Percentiles rank a stretch among this genome's conserved stretches.
phyloP scores from a whole-genome alignment of 2,113 vertebrate genomes.

The Channa argus region DNA sequence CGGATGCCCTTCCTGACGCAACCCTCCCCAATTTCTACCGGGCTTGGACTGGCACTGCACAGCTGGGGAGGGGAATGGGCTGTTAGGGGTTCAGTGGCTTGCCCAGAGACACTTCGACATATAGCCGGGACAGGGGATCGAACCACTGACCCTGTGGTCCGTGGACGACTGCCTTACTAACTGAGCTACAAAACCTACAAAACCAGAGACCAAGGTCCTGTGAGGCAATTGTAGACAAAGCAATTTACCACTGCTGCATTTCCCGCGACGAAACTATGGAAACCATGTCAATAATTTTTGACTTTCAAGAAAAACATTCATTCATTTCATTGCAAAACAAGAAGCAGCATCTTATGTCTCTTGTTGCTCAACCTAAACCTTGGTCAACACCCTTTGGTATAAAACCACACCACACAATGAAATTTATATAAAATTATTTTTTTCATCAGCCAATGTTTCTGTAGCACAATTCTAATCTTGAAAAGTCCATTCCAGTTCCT shows the following conservation, averaged over 20 bases:
- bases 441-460: conserved; percentile 6
- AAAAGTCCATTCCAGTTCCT: background rate
- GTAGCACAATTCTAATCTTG: conserved; percentile 2
- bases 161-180: no score
- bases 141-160: no score
- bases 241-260: conserved; percentile 8
- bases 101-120: no score
- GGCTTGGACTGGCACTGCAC: no score
- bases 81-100: no score
- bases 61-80: no score
- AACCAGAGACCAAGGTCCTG: conserved; percentile 1
- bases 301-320: no score
- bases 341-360: conserved; percentile 4
- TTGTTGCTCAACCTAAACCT: conserved; percentile 15
- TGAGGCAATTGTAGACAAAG: conserved; percentile 7
- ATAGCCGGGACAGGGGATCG: no score
- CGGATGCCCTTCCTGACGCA: no score
- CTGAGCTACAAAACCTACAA: conserved; percentile 2
- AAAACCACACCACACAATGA: conserved; percentile 4
- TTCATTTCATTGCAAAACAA: no score
- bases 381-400: conserved; percentile 2
- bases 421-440: background rate
- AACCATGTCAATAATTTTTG: conserved; percentile 25
- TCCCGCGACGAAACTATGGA: conserved; percentile 22
- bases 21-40: no score